Evolutionary conservation across 2,888 invertebrate species (phyloP).

Genomic region (Parthenolecanium corni): DNA sequence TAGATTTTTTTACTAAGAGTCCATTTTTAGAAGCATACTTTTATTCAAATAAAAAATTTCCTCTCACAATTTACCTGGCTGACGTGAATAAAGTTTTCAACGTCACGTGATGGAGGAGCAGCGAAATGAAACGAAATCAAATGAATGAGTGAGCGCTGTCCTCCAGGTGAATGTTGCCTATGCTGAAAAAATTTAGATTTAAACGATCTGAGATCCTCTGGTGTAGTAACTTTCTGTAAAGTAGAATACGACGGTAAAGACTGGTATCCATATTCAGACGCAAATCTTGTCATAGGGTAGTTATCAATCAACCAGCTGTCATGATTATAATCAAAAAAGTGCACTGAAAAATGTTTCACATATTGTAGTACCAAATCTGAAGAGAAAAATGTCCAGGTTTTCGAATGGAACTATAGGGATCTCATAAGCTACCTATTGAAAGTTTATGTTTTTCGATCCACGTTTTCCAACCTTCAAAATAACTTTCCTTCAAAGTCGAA

Average conservation of each 20-base stretch:
- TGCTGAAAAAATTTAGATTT: slow-evolving; percentile 54
- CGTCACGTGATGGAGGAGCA: slow-evolving; percentile 47
- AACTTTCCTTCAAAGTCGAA: too few relatives aligned
- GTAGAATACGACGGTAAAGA: slow-evolving; percentile 66
- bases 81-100: slow-evolving; percentile 62
- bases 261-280: slow-evolving; percentile 93
- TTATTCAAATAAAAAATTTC: too few relatives aligned
- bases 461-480: too few relatives aligned
- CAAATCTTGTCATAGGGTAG: slow-evolving; percentile 73
- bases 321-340: slow-evolving; percentile 73
- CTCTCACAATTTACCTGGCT: slow-evolving; percentile 58
- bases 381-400: too few relatives aligned
- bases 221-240: slow-evolving; percentile 48
- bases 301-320: slow-evolving; percentile 70
- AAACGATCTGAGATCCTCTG: slow-evolving; percentile 42
- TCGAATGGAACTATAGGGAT: too few relatives aligned
- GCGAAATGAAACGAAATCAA: slow-evolving; percentile 54
- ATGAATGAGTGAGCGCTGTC: slow-evolving; percentile 51
- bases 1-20: too few relatives aligned
- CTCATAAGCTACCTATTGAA: too few relatives aligned
- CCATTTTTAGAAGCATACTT: too few relatives aligned
- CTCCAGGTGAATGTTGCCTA: slow-evolving; percentile 79
- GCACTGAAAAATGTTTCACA: slow-evolving; percentile 46
- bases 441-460: too few relatives aligned
- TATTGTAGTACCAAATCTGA: too few relatives aligned